phyloP scores from a whole-genome alignment of 2,113 vertebrate species.

The Rhagologus leucostigma region DNA sequence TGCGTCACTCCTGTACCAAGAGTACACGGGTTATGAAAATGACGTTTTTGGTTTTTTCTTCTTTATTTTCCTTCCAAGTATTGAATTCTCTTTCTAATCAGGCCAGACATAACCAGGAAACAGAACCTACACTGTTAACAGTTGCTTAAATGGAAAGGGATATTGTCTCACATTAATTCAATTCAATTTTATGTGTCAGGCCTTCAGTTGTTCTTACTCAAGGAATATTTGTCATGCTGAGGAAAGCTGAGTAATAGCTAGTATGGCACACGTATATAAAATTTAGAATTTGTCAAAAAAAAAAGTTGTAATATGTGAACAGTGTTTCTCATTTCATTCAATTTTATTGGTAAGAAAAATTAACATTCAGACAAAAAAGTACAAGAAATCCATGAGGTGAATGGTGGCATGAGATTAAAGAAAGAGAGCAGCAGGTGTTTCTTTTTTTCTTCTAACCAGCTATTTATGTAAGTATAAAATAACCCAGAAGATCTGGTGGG shows the following conservation, averaged over 20 bases:
- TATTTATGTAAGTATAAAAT: neutral
- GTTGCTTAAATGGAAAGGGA: neutral
- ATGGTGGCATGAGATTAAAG: neutral
- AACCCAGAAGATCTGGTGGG: neutral
- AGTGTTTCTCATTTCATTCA: neutral
- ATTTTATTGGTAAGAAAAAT: neutral
- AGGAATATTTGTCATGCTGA: neutral
- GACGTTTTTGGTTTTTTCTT: neutral
- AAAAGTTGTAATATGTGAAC: neutral
- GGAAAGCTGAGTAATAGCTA: neutral
- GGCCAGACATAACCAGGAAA: neutral
- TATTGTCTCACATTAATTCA: neutral
- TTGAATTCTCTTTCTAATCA: neutral
- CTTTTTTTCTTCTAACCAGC: neutral
- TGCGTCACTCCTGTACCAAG: slow-evolving; percentile 17
- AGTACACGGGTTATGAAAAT: neutral
- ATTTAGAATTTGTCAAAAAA: neutral
- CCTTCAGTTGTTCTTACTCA: neutral
- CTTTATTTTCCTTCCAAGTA: neutral
- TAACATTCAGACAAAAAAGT: neutral
- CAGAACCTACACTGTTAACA: neutral
- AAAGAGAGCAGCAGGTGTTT: neutral
- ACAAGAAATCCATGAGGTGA: neutral
- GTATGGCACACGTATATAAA: neutral
- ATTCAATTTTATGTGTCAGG: neutral